Percentiles rank a stretch among this genome's conserved stretches.
Conservation (phyloP, 2,113 vertebrate species). For the Bolborhynchus lineola region DNA sequence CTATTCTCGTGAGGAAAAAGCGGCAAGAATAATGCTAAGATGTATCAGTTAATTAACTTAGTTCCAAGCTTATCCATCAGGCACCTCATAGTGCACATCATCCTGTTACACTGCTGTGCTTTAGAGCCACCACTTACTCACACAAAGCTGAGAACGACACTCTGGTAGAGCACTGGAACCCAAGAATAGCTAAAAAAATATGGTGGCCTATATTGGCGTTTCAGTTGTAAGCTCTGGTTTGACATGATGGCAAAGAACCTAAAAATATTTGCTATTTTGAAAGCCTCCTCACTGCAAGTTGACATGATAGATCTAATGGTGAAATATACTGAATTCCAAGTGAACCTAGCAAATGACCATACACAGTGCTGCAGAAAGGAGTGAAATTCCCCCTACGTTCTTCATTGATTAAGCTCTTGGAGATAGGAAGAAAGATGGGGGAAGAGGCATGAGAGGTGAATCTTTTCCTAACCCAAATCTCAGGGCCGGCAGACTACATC, state of each 20-base stretch:
- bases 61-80: not conserved
- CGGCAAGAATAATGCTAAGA: not conserved
- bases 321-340: not conserved
- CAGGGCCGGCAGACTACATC: not conserved
- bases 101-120: not conserved
- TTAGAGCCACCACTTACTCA: not conserved
- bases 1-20: not conserved
- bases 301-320: not conserved
- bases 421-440: not conserved
- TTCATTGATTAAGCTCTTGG: not conserved
- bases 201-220: not conserved
- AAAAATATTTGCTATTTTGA: constrained; percentile 13
- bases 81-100: not conserved
- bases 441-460: not conserved
- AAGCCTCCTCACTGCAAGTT: not conserved
- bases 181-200: not conserved
- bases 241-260: not conserved
- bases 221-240: not conserved
- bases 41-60: not conserved
- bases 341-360: not conserved
- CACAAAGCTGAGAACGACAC: not conserved
- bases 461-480: not conserved
- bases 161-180: not conserved
- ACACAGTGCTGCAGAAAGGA: not conserved
- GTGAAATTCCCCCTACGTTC: not conserved